Evolutionary conservation across 2,113 vertebrate genomes (phyloP).

Genomic region (Dascyllus trimaculatus): DNA sequence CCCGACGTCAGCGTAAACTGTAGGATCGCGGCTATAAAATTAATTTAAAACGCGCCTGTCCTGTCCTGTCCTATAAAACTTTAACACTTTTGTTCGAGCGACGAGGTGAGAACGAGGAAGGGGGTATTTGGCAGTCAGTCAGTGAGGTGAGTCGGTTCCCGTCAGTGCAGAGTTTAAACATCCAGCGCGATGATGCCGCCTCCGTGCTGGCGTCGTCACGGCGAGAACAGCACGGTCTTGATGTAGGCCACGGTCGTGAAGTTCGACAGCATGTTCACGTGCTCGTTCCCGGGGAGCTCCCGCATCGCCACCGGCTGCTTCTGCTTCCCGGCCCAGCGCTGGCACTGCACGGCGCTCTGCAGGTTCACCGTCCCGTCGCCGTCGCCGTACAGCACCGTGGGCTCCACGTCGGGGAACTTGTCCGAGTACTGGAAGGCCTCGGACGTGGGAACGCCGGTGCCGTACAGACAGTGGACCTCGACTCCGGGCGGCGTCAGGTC

Average conservation of each 20-base stretch:
- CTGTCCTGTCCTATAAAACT: conserved; percentile 1
- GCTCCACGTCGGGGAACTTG: conserved; percentile 92
- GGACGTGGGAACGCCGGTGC: conserved; percentile 87
- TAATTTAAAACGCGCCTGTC: conserved; percentile 22
- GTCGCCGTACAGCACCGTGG: conserved; percentile 85
- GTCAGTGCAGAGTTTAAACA: not conserved
- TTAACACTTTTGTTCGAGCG: not conserved
- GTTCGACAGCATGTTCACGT: conserved; percentile 93
- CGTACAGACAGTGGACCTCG: conserved; percentile 92
- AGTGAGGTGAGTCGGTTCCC: not conserved
- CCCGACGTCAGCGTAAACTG: conserved; percentile 7
- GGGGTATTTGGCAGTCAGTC: conserved; percentile 8
- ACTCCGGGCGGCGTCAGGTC: conserved; percentile 87
- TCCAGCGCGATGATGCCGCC: too few relatives aligned
- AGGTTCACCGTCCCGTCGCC: conserved; percentile 98
- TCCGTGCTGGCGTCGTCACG: conserved; percentile 64
- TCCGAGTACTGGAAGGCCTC: conserved; percentile 88
- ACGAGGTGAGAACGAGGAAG: not conserved
- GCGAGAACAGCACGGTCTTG: conserved; percentile 88
- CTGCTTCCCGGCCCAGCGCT: conserved; percentile 87
- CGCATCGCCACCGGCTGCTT: conserved; percentile 85
- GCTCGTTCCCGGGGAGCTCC: conserved; percentile 91
- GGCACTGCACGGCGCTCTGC: conserved; percentile 89
- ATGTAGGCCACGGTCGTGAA: conserved; percentile 91
- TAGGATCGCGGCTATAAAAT: conserved; percentile 26